Conservation (phyloP, 2,888 invertebrate species). For the Drosophila paramelanica region DNA sequence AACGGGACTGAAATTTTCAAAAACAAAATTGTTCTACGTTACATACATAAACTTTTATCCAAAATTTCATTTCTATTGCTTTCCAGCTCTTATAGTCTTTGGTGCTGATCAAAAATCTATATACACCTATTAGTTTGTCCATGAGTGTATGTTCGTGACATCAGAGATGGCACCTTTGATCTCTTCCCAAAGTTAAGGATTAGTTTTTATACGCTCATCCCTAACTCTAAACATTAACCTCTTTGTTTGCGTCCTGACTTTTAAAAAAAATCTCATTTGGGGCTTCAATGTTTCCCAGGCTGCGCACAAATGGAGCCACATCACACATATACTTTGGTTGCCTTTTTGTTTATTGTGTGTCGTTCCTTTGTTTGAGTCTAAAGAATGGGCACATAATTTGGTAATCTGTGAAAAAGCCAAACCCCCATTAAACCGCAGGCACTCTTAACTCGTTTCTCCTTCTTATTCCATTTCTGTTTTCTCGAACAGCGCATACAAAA, state of each 20-base stretch:
- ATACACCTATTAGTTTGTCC: too few relatives aligned
- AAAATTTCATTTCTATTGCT: too few relatives aligned
- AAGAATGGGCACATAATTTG: constrained; percentile 67
- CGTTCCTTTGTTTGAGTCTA: constrained; percentile 53
- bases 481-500: constrained; percentile 57
- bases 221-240: not conserved
- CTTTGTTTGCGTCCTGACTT: constrained; percentile 35
- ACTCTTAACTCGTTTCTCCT: constrained; percentile 68
- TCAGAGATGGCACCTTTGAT: not conserved
- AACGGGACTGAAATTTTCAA: too few relatives aligned
- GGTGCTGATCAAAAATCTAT: not conserved
- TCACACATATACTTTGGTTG: constrained; percentile 45
- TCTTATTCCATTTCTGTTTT: constrained; percentile 38
- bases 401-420: constrained; percentile 80
- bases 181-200: constrained; percentile 4
- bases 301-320: constrained; percentile 46
- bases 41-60: too few relatives aligned
- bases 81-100: too few relatives aligned
- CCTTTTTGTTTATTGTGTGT: not conserved
- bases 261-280: constrained; percentile 28
- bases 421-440: constrained; percentile 77
- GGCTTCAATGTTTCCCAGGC: constrained; percentile 60
- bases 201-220: constrained; percentile 10
- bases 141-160: not conserved
- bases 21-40: too few relatives aligned